These are phyloP conservation scores for Pentamera pediparva DNA, from an alignment of 53 echinoderm and acorn worm species.

Conservation along the genomic window DNA sequence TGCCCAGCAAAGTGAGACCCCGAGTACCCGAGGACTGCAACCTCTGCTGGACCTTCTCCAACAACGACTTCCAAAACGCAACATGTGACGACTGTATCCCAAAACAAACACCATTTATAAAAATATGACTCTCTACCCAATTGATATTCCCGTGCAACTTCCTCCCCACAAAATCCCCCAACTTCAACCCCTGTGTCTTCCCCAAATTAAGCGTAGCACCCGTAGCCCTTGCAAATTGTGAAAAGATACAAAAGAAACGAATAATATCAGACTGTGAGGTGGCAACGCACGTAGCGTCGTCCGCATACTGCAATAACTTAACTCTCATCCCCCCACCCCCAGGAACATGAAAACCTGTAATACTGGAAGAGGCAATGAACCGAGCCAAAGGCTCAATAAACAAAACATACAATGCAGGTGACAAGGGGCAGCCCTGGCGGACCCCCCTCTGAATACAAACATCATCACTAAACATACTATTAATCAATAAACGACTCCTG, in stretches of 20 bases:
- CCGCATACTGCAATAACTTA: constrained; percentile 45
- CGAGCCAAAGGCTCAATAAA: constrained; percentile 44
- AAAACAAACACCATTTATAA: not conserved
- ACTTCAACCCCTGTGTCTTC: not conserved
- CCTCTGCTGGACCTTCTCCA: not conserved
- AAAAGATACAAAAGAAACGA: too few species aligned
- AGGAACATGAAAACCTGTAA: constrained; percentile 20
- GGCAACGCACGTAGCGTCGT: constrained; percentile 48
- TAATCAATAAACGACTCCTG: too few species aligned
- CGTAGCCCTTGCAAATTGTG: not conserved
- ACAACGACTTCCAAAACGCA: not conserved
- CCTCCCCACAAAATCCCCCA: not conserved
- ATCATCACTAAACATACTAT: too few species aligned
- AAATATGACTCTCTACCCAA: not conserved
- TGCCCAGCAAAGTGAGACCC: not conserved
- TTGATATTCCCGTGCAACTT: not conserved
- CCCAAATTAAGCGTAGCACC: not conserved
- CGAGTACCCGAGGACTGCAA: not conserved
- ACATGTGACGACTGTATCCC: not conserved
- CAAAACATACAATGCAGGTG: constrained; percentile 25
- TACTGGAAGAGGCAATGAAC: constrained; percentile 12
- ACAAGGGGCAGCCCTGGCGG: constrained; percentile 40
- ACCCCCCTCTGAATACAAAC: too few species aligned
- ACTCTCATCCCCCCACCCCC: constrained; percentile 21
- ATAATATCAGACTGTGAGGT: not conserved